Percentiles rank a stretch among this genome's conserved stretches.
phyloP scores from a whole-genome alignment of 1,140 invertebrate genomes.

The Capitella teleta region DNA sequence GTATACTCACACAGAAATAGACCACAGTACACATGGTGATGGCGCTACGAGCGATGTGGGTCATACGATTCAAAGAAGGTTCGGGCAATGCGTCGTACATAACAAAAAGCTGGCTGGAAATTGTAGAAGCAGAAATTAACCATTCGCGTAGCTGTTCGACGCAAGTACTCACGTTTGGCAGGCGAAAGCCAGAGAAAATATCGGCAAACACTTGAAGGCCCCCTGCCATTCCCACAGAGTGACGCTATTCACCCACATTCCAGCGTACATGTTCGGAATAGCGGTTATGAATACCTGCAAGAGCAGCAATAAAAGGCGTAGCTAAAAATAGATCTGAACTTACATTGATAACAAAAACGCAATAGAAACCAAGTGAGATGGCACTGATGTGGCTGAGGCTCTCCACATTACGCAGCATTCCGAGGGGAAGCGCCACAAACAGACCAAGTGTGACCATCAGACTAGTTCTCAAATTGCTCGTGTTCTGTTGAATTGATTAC shows the following conservation, averaged over 20 bases:
- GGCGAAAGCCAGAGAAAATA: slow-evolving; percentile 87
- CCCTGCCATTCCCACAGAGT: slow-evolving; percentile 74
- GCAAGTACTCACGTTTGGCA: slow-evolving; percentile 75
- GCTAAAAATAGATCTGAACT: not conserved
- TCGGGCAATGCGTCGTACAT: slow-evolving; percentile 84
- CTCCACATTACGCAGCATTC: slow-evolving; percentile 78
- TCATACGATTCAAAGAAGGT: slow-evolving; percentile 77
- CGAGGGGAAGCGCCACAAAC: slow-evolving; percentile 79
- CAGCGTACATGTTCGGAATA: slow-evolving; percentile 55
- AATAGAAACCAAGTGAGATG: slow-evolving; percentile 79
- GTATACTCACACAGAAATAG: slow-evolving; percentile 38
- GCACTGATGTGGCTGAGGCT: slow-evolving; percentile 77
- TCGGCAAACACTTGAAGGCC: slow-evolving; percentile 79
- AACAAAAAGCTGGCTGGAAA: slow-evolving; percentile 78
- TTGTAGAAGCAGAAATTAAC: slow-evolving; percentile 1
- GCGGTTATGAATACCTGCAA: slow-evolving; percentile 64
- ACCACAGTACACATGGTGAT: slow-evolving; percentile 84
- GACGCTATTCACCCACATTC: slow-evolving; percentile 63
- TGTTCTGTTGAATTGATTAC: slow-evolving; percentile 41
- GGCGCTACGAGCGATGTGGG: slow-evolving; percentile 70
- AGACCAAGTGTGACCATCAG: slow-evolving; percentile 55
- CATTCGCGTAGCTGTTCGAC: not conserved
- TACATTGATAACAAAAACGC: slow-evolving; percentile 3
- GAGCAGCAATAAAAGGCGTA: too few relatives aligned
- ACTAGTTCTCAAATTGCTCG: slow-evolving; percentile 53